Evolutionary conservation across 2,888 invertebrate species (phyloP), one percentile per base, ranked within the genome.

Genomic region (Yponomeuta sedellus): DNA sequence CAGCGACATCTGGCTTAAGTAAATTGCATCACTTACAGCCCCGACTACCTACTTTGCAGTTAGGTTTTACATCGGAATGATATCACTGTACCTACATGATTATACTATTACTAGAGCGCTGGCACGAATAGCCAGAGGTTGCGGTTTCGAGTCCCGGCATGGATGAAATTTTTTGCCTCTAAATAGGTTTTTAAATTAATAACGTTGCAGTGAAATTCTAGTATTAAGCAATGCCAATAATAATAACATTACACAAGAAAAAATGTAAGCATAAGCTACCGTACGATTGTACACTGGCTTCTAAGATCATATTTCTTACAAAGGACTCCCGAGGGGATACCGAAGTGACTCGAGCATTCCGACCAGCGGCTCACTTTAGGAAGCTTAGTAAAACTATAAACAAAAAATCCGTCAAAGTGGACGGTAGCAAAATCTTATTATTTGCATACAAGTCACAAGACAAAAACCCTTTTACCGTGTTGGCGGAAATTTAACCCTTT

Each of bases 401-500:
- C 76, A 79, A 81, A 80, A 85, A 82, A 78, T 80, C 77, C 74
- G 72, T 80, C 78, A 81, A 79, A 77, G 67, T 69, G 68, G 76
- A 82, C 86, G 79, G 91, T 90, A 91, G 91, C 89, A 70, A 83
- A 86, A 88, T 88, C 85, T 81, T 85, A 80, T 89, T 90, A 90
- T 88, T 90, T 89, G 88, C 89, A 89, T 88, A 88, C 88, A 88
- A 83, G 78, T 79, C 78, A 73, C 68, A 71, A 71, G 75, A 87
- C 85, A 88, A 86, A 78, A 75, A 72, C 72, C 69, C 70, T 74
- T 77, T 80, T 85, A 68, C 71, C 68, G 70, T 77, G 76, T 79
- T 79, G 74, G 78, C 77, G 79, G 44, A 52, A 52, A 75, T 72
- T 81, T 79, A 84, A 86, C 82, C 74, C 86, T 88, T 89, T 86